These are phyloP conservation scores for Paracyclopina nana DNA, from an alignment of 1,140 invertebrate genomes.

Conservation along the genomic window DNA sequence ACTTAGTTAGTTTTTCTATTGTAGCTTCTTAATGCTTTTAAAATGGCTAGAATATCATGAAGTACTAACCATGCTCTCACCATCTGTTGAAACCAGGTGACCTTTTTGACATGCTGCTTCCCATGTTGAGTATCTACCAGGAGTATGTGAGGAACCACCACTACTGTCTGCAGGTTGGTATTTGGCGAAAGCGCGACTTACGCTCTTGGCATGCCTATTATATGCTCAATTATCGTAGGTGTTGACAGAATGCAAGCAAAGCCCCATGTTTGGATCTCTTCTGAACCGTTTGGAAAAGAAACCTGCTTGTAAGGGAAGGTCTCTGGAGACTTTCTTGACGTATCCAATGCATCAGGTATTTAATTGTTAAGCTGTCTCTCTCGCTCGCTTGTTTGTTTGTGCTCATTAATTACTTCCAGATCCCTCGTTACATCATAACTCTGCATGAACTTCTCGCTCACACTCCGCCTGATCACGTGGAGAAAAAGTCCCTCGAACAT, in stretches of 20 bases:
- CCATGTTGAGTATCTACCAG: conserved; percentile 83
- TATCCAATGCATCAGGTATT: conserved; percentile 88
- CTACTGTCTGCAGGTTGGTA: conserved; percentile 41
- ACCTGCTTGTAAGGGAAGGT: conserved; percentile 56
- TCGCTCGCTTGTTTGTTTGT: not conserved
- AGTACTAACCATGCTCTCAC: too few relatives aligned
- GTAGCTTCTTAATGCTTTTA: too few relatives aligned
- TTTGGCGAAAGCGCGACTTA: not conserved
- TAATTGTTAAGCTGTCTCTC: not conserved
- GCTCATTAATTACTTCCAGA: conserved; percentile 31
- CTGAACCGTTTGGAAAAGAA: conserved; percentile 65
- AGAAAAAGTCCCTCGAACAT: conserved; percentile 66
- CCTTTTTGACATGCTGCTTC: conserved; percentile 77
- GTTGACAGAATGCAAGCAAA: conserved; percentile 77
- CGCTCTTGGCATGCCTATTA: not conserved
- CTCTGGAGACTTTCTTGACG: conserved; percentile 71
- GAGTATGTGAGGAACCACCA: conserved; percentile 86
- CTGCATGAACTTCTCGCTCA: conserved; percentile 74
- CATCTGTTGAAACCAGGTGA: too few relatives aligned
- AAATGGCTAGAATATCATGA: too few relatives aligned
- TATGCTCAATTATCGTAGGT: conserved; percentile 42
- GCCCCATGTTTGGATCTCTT: conserved; percentile 52
- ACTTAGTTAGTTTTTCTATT: too few relatives aligned
- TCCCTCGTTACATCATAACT: conserved; percentile 77
- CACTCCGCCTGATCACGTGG: conserved; percentile 85